Evolutionary conservation across 2,113 vertebrate genomes (phyloP), one percentile per base, ranked within the genome.

Genomic region (Cynoglossus semilaevis): DNA sequence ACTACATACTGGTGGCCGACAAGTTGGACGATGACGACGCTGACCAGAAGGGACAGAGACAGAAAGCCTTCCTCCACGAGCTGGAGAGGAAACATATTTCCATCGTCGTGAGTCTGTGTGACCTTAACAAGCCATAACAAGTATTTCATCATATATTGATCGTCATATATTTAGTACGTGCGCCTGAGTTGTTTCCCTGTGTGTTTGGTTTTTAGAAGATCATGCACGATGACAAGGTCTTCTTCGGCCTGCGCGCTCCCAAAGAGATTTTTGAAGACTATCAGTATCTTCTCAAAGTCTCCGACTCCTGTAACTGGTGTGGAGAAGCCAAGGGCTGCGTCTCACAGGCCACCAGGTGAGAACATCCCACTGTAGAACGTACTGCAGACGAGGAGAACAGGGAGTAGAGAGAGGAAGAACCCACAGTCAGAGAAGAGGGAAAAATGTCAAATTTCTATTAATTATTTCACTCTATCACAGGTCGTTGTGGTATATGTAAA

Each of bases 1-100:
- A 97, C 67, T 96, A 88, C 0, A 73, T 98, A 15, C 84, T 96
- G 1, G 96, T 96, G 41, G 91, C 91, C 0, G 15, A 89, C 8
- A 64, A 54, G 5, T 48, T 71, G 0, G 45, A 84, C 1, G 48
- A 64, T 29, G 60, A 63, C 22, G 60, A 63, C 0, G 3, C 29
- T 7, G 79, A 87, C 15, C 67, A 63, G 19, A 77, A 14, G 50
- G 67, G 58, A 35, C 15, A 14, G 17, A 92, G 80, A 79, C 93
- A 87, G 65, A 57, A n/a, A n/a, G 84, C 63, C n/a, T 97, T 93
- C 53, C 83, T 94, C 38, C 34, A 79, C 0, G 64, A 88, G 53
- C 86, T 97, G 3, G 5, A 70, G 51, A 72, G 47, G 18, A 95
- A 92, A 49, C 90, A 92, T 1, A 91, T 97, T 40, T 43, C 1